Evolutionary conservation across 2,888 invertebrate genomes (phyloP).

Genomic region (Suillia variegata): DNA sequence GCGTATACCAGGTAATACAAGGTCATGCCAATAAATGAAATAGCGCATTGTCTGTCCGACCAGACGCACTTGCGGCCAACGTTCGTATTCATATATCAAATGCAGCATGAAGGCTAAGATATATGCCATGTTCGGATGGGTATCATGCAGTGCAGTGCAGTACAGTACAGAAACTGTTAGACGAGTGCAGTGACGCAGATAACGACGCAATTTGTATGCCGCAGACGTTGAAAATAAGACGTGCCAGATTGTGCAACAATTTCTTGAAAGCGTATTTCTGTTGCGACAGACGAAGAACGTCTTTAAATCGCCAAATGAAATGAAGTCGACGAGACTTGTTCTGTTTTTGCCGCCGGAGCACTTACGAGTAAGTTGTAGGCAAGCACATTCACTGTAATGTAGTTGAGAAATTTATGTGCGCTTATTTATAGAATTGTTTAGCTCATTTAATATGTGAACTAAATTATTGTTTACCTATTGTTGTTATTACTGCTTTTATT

Average conservation of each 20-base stretch:
- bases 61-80: conserved; percentile 31
- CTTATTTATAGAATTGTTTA: conserved; percentile 7
- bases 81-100: conserved; percentile 38
- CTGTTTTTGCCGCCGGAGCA: too few relatives aligned
- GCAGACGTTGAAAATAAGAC: too few relatives aligned
- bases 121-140: conserved; percentile 55
- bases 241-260: too few relatives aligned
- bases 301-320: too few relatives aligned
- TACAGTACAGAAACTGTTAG: too few relatives aligned
- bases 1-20: conserved; percentile 43
- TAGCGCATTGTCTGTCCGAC: conserved; percentile 43
- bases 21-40: conserved; percentile 35
- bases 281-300: too few relatives aligned
- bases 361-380: too few relatives aligned
- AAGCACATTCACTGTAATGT: neutral
- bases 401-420: conserved; percentile 15
- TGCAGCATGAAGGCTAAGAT: conserved; percentile 43
- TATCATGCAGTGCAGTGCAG: conserved; percentile 44
- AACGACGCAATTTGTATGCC: too few relatives aligned
- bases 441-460: conserved; percentile 1
- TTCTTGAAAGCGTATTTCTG: too few relatives aligned
- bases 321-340: too few relatives aligned
- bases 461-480: conserved; percentile 27
- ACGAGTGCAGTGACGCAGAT: too few relatives aligned
- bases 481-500: too few relatives aligned